Base-by-base conservation (phyloP, 2,888 invertebrate species). In the Tricholauxania praeusta region DNA sequence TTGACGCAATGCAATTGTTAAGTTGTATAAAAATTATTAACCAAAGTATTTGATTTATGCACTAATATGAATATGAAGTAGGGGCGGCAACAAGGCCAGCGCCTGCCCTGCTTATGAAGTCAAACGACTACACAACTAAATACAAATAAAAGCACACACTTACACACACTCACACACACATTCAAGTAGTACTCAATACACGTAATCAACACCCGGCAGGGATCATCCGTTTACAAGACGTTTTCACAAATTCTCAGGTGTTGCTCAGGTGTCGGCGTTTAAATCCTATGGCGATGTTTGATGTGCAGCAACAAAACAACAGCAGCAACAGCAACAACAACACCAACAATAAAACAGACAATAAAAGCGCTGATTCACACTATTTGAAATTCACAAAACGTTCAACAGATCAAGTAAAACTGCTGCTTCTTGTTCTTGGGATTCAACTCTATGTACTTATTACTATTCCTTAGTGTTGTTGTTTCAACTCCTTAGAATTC, bases 221-320 rank as follows among this genome's bases (percentile, higher is more conserved):
- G 59, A 57, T 57, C 59, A 48, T 59, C 64, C n/a, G 64, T 64
- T 64, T 49, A 28, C 64, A 64, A 8, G 51, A 64, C 57, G 19
- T 48, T 68, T 68, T 48, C 57, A 19, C 68, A 63, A 70, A 70
- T 70, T 62, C 62, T 70, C 70, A 70, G 70, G 62, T 70, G 70
- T 62, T 70, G 62, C 59, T 60, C 70, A 62, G 70, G 70, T 70
- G 60, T 49, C 39, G 47, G n/a, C 55, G 55, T 22, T 8, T 19
- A 17, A 60, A 19, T 49, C 68, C 39, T 28, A 60, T 22, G 60
- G 52, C 17, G 60, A 60, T 60, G 60, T n/a, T 51, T 52, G n/a
- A 49, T 52, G n/a, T 59, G 19, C 32, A 32, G 22, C 64, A 72
- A 51, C 17, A 68, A 17, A 68, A 67, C 62, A 71, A 49, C 53